Evolutionary conservation across 2,113 vertebrate species (phyloP), one percentile per base, ranked within the genome.

Genomic region (Saccopteryx leptura): DNA sequence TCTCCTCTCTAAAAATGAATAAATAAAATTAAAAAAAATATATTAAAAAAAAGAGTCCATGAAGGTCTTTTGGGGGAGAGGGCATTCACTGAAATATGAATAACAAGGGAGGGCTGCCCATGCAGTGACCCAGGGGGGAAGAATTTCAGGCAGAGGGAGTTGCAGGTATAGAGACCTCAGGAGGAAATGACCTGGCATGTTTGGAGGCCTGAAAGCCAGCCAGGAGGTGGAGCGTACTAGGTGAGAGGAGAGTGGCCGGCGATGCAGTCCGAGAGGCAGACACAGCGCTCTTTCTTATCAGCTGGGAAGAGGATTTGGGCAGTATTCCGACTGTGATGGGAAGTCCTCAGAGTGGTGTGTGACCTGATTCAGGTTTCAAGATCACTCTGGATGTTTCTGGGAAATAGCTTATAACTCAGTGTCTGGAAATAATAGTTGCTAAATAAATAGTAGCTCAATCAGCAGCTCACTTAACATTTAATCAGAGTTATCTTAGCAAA

Each of bases 361-460:
- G 15, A 13, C 46, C 54, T 71, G 66, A 76, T 46, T 69, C 1
- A 17, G n/a, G 11, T 46, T 95, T 88, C 46, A 46, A 69, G 12
- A n/a, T 90, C 81, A 39, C 46, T 76, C 13, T 7, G 17, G 26
- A 24, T 79, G 69, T 4, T 71, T 81, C 26, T 48, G 52, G 61
- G 23, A 10, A 60, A 50, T 3, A 87, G 69, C 52, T 33, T 4
- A 31, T 66, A 63, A 58, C 63, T 71, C n/a, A 58, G 26, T 13
- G 23, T 11, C 60, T 88, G 24, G 58, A 80, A 87, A 54, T 72
- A 63, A 71, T 82, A 91, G 80, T 58, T 92, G 63, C 63, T 86
- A 78, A 91, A 82, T 86, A 95, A 96, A 92, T 19, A 81, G 46
- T 28, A 72, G 23, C 76, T 90, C 31, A 28, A 4, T 61, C 52